phyloP scores from a whole-genome alignment of 2,113 vertebrate genomes.

The Myotis brandtii region DNA sequence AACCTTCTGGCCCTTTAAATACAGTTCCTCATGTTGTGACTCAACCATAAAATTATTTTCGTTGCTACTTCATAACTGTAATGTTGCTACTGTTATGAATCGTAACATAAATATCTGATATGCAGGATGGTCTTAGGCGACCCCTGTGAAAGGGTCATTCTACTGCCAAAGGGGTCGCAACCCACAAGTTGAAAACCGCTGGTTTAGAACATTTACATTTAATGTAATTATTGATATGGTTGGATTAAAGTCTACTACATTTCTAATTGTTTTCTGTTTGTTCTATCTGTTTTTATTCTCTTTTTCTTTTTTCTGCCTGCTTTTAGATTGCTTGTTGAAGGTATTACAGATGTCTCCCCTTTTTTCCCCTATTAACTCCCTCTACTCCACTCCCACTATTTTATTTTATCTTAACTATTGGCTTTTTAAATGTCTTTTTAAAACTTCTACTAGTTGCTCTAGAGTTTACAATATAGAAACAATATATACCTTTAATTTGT shows the following conservation, averaged over 20 bases:
- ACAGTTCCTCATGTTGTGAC: too few relatives aligned
- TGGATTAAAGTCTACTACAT: background rate
- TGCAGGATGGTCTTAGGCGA: too few relatives aligned
- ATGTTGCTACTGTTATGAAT: too few relatives aligned
- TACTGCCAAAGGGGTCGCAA: too few relatives aligned
- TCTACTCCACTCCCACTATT: background rate
- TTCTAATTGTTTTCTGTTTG: background rate
- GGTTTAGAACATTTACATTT: background rate
- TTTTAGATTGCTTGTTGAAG: background rate
- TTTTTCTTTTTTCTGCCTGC: background rate
- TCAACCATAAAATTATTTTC: too few relatives aligned
- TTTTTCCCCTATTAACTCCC: too few relatives aligned
- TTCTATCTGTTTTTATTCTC: background rate
- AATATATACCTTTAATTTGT: background rate
- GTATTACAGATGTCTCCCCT: too few relatives aligned
- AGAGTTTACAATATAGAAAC: background rate
- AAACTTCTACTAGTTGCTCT: background rate
- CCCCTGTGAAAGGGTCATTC: too few relatives aligned
- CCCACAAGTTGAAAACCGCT: too few relatives aligned
- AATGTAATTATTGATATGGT: background rate
- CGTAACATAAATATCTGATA: too few relatives aligned
- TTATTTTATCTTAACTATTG: conserved; percentile 15
- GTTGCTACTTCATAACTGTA: too few relatives aligned
- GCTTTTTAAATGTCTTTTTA: background rate
- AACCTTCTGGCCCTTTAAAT: too few relatives aligned